These are phyloP conservation scores for Papilio demoleus DNA, from an alignment of 2,888 invertebrate genomes.

Conservation along the genomic window DNA sequence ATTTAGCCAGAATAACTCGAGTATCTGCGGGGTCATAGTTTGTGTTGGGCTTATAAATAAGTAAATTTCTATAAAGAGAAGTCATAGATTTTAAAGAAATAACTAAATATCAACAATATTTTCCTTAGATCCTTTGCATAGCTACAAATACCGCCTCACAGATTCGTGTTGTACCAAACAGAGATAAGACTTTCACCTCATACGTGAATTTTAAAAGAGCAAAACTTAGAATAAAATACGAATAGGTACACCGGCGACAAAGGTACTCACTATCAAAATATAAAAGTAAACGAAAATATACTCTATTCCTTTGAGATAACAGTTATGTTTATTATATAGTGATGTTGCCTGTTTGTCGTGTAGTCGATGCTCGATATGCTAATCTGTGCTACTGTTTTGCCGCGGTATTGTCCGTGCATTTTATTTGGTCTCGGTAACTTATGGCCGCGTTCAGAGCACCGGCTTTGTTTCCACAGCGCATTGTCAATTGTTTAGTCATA, in stretches of 20 bases:
- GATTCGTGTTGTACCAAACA: slow-evolving; percentile 24
- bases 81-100: too few relatives aligned
- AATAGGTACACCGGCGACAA: slow-evolving; percentile 30
- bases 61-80: too few relatives aligned
- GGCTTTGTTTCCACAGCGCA: slow-evolving; percentile 55
- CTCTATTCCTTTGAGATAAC: slow-evolving; percentile 1
- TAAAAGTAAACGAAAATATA: neutral
- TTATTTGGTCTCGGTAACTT: slow-evolving; percentile 60
- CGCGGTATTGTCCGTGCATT: slow-evolving; percentile 65
- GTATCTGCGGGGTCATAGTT: too few relatives aligned
- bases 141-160: neutral
- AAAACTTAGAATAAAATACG: slow-evolving; percentile 49
- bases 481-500: slow-evolving; percentile 67
- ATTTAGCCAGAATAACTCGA: too few relatives aligned
- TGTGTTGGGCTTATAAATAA: too few relatives aligned
- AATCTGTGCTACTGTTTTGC: slow-evolving; percentile 74
- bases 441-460: slow-evolving; percentile 58
- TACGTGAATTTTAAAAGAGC: slow-evolving; percentile 51
- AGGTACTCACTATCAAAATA: neutral
- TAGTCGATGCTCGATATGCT: slow-evolving; percentile 74
- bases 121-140: neutral
- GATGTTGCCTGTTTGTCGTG: slow-evolving; percentile 43
- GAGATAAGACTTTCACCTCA: slow-evolving; percentile 41
- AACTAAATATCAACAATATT: neutral
- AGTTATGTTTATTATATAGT: neutral